phyloP scores from a whole-genome alignment of 1,140 invertebrate genomes.

The fruit fly (Drosophila melanogaster) region DNA sequence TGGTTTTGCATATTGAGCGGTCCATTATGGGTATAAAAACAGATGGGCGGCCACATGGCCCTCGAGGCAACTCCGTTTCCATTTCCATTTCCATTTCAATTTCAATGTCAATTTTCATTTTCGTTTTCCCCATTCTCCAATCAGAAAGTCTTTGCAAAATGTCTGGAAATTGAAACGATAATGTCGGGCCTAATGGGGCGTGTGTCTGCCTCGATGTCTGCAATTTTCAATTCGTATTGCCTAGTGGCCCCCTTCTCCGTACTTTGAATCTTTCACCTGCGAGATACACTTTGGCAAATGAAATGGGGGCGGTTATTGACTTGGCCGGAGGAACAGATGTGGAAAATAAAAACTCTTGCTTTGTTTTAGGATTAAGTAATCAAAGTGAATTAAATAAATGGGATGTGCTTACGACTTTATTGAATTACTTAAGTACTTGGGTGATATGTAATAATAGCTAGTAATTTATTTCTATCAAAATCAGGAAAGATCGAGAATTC shows the following conservation, averaged over 20 bases:
- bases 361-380: slow-evolving; percentile 19
- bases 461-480: background rate
- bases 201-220: slow-evolving; percentile 60
- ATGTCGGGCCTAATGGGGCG: slow-evolving; percentile 45
- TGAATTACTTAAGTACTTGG: background rate
- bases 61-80: slow-evolving; percentile 22
- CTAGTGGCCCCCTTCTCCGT: background rate
- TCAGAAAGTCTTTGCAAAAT: slow-evolving; percentile 43
- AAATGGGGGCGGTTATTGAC: slow-evolving; percentile 68
- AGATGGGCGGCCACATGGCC: slow-evolving; percentile 62
- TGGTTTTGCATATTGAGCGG: slow-evolving; percentile 49
- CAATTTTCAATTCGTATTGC: slow-evolving; percentile 53
- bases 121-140: slow-evolving; percentile 45
- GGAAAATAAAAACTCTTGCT: slow-evolving; percentile 12
- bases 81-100: slow-evolving; percentile 73
- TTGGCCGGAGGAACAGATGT: slow-evolving; percentile 46
- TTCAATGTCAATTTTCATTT: slow-evolving; percentile 78
- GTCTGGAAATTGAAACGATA: slow-evolving; percentile 57
- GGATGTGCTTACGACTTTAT: background rate
- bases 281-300: slow-evolving; percentile 46
- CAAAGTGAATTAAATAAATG: slow-evolving; percentile 2
- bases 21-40: slow-evolving; percentile 22
- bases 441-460: background rate
- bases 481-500: background rate
- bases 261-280: slow-evolving; percentile 12